Percentiles rank a stretch among this genome's conserved stretches.
These are phyloP conservation scores for Poeciliopsis turneri DNA, from an alignment of 2,797 vertebrate species.

Conservation along the genomic window DNA sequence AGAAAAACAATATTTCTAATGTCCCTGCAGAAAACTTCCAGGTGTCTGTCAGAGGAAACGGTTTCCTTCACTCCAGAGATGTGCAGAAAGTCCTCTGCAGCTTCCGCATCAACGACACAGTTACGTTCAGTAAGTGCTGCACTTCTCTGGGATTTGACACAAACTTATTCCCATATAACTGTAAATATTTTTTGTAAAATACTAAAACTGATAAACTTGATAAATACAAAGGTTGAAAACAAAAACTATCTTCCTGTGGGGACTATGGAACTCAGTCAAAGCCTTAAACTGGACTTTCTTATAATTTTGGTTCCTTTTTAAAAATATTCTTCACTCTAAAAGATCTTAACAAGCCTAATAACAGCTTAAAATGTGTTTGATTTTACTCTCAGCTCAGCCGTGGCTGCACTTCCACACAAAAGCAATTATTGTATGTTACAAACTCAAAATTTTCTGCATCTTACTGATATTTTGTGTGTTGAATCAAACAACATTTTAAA, in stretches of 20 bases:
- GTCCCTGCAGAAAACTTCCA: conserved; percentile 89
- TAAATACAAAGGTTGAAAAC: neutral
- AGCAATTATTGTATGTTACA: neutral
- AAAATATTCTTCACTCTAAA: neutral
- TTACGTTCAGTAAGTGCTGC: conserved; percentile 89
- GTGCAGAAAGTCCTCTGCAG: conserved; percentile 95
- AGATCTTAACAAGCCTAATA: no score
- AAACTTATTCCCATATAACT: neutral
- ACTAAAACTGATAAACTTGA: neutral
- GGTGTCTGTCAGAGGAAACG: conserved; percentile 93
- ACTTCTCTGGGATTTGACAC: neutral
- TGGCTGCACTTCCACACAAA: neutral
- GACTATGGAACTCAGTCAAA: neutral
- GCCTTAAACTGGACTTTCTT: neutral
- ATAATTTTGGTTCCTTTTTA: neutral
- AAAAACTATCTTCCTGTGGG: neutral
- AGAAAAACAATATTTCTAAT: neutral
- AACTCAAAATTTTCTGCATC: neutral
- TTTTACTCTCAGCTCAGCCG: neutral
- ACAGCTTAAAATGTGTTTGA: neutral
- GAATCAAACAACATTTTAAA: neutral
- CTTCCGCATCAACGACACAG: conserved; percentile 94
- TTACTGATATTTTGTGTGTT: neutral
- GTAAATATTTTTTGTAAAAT: neutral
- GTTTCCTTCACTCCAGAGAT: conserved; percentile 91